Evolutionary conservation across 2,113 vertebrate species (phyloP).

Genomic region (Sturnira hondurensis): DNA sequence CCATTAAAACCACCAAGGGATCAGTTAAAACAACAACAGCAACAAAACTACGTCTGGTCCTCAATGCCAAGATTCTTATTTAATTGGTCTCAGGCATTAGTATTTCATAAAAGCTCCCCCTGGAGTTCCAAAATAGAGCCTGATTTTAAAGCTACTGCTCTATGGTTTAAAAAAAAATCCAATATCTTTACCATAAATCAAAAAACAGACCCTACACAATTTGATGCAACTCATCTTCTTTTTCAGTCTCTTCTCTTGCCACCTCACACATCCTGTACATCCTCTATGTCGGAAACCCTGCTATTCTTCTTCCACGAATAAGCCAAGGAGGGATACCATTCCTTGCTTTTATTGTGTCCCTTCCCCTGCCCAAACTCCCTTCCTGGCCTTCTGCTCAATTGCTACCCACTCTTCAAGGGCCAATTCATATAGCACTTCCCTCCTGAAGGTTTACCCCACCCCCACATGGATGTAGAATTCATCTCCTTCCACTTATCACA

Average conservation of each 20-base stretch:
- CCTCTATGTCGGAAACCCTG: background rate
- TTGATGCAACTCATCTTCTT: background rate
- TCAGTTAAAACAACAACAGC: background rate
- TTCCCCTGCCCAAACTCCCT: background rate
- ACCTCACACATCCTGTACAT: background rate
- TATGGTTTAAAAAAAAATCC: background rate
- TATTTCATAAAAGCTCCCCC: background rate
- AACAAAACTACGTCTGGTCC: background rate
- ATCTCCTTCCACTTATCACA: conserved; percentile 54
- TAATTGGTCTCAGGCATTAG: background rate
- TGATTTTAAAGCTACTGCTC: background rate
- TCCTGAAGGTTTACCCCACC: conserved; percentile 3
- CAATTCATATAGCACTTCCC: background rate
- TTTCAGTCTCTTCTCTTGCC: background rate
- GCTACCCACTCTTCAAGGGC: background rate
- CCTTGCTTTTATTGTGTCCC: background rate
- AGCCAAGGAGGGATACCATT: background rate
- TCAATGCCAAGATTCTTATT: background rate
- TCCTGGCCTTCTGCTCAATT: background rate
- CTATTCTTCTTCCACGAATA: background rate
- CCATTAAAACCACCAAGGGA: conserved; percentile 13
- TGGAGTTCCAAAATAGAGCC: background rate
- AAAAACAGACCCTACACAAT: background rate
- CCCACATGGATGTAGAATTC: conserved; percentile 27
- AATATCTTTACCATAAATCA: background rate